phyloP scores from a whole-genome alignment of 2,797 vertebrate species.

The Schizopygopsis pylzovi region DNA sequence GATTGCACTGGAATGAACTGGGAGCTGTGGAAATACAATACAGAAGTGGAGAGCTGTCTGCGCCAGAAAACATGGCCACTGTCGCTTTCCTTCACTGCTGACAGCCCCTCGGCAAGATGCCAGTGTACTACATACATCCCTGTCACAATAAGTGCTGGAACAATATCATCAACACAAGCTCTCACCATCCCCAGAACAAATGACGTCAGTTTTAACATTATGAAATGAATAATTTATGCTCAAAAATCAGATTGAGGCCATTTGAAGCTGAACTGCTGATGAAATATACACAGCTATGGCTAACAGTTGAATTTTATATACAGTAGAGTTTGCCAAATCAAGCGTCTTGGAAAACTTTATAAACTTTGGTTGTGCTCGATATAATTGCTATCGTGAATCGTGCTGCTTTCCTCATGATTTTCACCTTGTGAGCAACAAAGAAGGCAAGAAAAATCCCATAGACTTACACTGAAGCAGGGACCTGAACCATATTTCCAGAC shows the following conservation, averaged over 20 bases:
- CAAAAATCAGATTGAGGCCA: neutral
- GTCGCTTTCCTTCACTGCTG: conserved; percentile 15
- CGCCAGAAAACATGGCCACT: conserved; percentile 4
- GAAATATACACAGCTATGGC: neutral
- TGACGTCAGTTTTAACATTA: neutral
- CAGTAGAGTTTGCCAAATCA: neutral
- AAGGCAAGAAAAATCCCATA: neutral
- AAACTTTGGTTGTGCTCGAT: neutral
- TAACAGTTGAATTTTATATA: neutral
- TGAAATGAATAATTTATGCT: neutral
- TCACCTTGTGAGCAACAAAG: neutral
- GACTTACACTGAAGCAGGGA: neutral
- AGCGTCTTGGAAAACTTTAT: neutral
- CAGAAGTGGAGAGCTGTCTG: neutral
- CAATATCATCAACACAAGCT: neutral
- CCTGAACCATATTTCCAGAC: neutral
- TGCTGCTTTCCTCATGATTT: neutral
- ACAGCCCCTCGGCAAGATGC: conserved; percentile 15
- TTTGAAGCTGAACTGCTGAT: neutral
- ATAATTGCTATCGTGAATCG: neutral
- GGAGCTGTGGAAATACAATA: neutral
- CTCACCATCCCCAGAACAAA: neutral
- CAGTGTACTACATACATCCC: conserved; percentile 13
- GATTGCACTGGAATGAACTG: neutral
- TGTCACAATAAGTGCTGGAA: conserved; percentile 2